A percentile compares a stretch with the other conserved stretches of the same genome.
These are phyloP conservation scores for Amphipyra tragopoginis DNA, from an alignment of 2,888 invertebrate species.

Conservation along the genomic window DNA sequence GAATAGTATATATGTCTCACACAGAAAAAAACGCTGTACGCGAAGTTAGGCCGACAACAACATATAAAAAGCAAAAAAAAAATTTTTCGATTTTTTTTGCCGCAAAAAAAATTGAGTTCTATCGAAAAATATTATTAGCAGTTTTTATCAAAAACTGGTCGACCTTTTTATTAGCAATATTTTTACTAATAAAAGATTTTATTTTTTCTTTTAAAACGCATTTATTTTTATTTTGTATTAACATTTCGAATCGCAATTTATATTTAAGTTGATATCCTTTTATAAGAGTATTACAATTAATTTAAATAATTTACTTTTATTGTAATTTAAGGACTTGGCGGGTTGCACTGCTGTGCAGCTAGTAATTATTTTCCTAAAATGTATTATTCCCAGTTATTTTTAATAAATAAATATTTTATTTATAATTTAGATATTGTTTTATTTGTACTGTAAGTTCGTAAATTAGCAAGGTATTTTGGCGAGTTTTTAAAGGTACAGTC, in stretches of 20 bases:
- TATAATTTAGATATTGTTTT: constrained; percentile 13
- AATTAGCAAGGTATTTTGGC: too few relatives aligned
- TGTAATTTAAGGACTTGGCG: constrained; percentile 12
- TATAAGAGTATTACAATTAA: constrained; percentile 41
- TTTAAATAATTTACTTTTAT: constrained; percentile 15
- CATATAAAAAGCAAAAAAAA: too few relatives aligned
- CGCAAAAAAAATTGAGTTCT: too few relatives aligned
- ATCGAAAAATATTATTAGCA: background rate
- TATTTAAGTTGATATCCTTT: constrained; percentile 30
- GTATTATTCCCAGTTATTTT: constrained; percentile 45
- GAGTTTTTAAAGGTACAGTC: too few relatives aligned
- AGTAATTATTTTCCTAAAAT: constrained; percentile 46
- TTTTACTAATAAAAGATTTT: constrained; percentile 28
- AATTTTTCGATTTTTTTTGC: too few relatives aligned
- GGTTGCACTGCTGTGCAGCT: constrained; percentile 12
- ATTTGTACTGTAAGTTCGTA: too few relatives aligned
- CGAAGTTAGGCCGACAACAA: too few relatives aligned
- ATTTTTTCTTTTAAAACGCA: constrained; percentile 30
- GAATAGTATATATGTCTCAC: too few relatives aligned
- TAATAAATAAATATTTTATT: constrained; percentile 45
- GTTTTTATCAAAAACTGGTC: constrained; percentile 57
- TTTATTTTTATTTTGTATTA: constrained; percentile 48
- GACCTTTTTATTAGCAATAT: constrained; percentile 31
- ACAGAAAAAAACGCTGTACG: too few relatives aligned
- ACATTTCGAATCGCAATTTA: constrained; percentile 40